Evolutionary conservation across 2,113 vertebrate genomes (phyloP), one percentile per base, ranked within the genome.

Genomic region (Hylia prasina): DNA sequence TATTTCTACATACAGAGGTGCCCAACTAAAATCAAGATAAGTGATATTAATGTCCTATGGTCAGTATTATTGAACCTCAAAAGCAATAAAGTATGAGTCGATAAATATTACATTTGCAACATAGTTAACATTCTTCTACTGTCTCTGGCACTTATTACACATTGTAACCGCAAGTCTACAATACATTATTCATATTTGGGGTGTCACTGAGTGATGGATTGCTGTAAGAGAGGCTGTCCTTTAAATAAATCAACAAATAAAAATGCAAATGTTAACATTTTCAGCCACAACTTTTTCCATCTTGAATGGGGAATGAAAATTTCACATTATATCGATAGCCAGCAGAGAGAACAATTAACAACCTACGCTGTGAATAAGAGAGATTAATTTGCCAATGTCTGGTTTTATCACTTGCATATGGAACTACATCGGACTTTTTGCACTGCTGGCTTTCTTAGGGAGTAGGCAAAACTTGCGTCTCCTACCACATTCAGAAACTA

Each of bases 191-290:
- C 98, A 98, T 98, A 98, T 98, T 98, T 97, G 97, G 98, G 97
- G 97, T 98, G 98, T 98, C 98, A 98, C 96, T 94, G 96, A 97
- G 97, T 98, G 98, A 98, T 98, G 98, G 98, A 98, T 98, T 98
- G 97, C 98, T 98, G 97, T 97, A 98, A 97, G 96, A 98, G 96
- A 98, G 96, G 97, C 97, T 98, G 98, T 98, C 98, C 97, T 98
- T 98, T 98, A 98, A 98, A 98, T 98, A 98, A 98, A 98, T 98
- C 98, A 98, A 98, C 98, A 98, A 98, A 98, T 98, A 98, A 98
- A 98, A 98, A 98, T 98, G 98, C 98, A 98, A 98, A 98, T 98
- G 97, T 98, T 98, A 98, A 98, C 98, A 98, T 98, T 98, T 98
- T 98, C 97, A 98, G 97, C 97, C 97, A 98, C 97, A 98, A 98